phyloP scores from a whole-genome alignment of 35 echinoderm and acorn worm genomes.

The Nesometra sesokonis region DNA sequence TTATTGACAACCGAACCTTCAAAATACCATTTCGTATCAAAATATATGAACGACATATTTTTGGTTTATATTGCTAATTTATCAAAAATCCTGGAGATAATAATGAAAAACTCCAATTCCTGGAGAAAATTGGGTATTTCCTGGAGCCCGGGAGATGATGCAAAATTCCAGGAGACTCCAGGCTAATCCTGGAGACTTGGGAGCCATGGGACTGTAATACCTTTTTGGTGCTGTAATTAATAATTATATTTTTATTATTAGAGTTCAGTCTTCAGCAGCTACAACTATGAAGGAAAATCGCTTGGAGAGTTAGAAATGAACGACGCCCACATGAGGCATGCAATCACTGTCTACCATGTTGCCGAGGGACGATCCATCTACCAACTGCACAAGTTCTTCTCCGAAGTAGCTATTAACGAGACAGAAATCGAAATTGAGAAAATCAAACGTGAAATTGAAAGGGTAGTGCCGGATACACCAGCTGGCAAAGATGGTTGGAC shows the following conservation, averaged over 20 bases:
- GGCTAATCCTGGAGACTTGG: too few species aligned
- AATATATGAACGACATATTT: too few species aligned
- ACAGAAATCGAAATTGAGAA: constrained; percentile 50
- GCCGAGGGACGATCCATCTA: constrained; percentile 73
- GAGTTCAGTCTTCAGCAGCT: constrained; percentile 59
- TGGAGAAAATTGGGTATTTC: too few species aligned
- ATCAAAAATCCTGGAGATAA: too few species aligned
- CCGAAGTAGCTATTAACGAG: constrained; percentile 54
- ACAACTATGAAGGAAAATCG: constrained; percentile 79
- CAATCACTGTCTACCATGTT: constrained; percentile 69
- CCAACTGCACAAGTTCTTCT: constrained; percentile 83
- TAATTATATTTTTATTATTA: constrained; percentile 7
- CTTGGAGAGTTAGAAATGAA: constrained; percentile 46
- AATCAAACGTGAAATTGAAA: constrained; percentile 46
- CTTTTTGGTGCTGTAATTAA: not conserved
- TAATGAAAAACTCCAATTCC: too few species aligned
- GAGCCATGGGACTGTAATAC: too few species aligned
- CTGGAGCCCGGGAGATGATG: too few species aligned
- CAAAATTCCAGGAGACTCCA: too few species aligned
- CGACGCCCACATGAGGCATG: constrained; percentile 43
- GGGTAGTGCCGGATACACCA: constrained; percentile 47
- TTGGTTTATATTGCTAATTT: too few species aligned
- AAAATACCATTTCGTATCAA: too few species aligned
- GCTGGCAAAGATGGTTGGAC: constrained; percentile 53
- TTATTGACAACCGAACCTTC: too few species aligned